These are phyloP conservation scores for Drosophila kikkawai DNA, from an alignment of 1,140 invertebrate genomes.

Conservation along the genomic window DNA sequence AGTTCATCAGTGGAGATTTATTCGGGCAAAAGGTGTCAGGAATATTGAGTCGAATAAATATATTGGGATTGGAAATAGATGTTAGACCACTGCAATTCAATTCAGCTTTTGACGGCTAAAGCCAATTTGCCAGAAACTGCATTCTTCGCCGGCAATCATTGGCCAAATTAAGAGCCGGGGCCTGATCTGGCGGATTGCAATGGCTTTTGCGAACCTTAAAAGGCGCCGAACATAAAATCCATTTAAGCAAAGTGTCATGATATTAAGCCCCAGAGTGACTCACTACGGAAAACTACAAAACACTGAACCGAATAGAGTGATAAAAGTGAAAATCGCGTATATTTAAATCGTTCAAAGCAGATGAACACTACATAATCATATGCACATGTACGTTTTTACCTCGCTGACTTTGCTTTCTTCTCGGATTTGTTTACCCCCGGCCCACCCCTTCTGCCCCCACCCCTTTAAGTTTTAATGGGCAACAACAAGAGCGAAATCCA, in stretches of 20 bases:
- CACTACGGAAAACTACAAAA: constrained; percentile 22
- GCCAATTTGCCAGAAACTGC: constrained; percentile 13
- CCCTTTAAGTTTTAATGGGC: constrained; percentile 55
- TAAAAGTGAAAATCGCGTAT: constrained; percentile 24
- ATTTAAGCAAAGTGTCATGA: constrained; percentile 45
- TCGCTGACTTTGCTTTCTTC: constrained; percentile 38
- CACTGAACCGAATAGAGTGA: constrained; percentile 29
- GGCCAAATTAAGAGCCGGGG: neutral
- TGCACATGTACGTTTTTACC: constrained; percentile 53
- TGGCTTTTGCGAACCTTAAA: constrained; percentile 32
- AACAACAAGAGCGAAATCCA: constrained; percentile 63
- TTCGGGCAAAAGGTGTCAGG: constrained; percentile 13
- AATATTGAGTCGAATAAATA: constrained; percentile 18
- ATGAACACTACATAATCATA: constrained; percentile 29
- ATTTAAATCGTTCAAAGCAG: constrained; percentile 18
- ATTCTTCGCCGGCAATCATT: constrained; percentile 15
- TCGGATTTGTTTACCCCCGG: constrained; percentile 48
- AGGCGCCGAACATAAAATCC: constrained; percentile 43
- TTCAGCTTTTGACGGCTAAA: constrained; percentile 2
- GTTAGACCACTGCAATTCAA: constrained; percentile 6
- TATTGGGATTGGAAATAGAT: neutral
- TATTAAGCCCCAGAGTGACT: constrained; percentile 24
- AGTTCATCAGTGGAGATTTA: constrained; percentile 18
- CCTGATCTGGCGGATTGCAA: constrained; percentile 19
- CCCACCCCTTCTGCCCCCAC: neutral